These are phyloP conservation scores for Drosophila prosaltans DNA, from an alignment of 1,140 invertebrate species.

Conservation along the genomic window DNA sequence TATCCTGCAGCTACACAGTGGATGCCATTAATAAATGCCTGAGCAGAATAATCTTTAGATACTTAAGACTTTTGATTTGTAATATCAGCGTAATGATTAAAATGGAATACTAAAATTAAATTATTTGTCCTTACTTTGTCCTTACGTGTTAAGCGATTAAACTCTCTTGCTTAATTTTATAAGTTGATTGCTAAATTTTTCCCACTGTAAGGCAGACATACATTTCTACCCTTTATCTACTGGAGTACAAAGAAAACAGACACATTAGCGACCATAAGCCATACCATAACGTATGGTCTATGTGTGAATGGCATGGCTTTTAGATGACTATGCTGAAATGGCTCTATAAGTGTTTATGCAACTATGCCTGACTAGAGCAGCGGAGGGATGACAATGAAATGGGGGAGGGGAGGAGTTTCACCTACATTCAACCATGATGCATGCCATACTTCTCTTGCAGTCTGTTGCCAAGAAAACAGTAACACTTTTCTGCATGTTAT, in stretches of 20 bases:
- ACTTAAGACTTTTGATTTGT: no score
- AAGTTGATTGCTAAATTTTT: neutral
- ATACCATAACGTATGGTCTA: constrained; percentile 26
- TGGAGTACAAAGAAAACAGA: constrained; percentile 73
- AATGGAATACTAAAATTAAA: no score
- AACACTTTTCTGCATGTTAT: constrained; percentile 79
- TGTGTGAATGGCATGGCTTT: constrained; percentile 65
- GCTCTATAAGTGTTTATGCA: constrained; percentile 78
- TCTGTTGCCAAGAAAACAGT: constrained; percentile 73
- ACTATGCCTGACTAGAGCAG: constrained; percentile 42
- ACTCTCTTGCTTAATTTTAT: neutral
- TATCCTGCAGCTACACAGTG: neutral
- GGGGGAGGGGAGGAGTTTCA: constrained; percentile 14
- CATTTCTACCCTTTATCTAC: constrained; percentile 27
- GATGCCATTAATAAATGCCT: neutral
- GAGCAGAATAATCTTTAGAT: no score
- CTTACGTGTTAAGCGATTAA: no score
- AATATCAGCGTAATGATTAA: no score
- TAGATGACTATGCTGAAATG: constrained; percentile 75
- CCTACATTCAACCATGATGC: constrained; percentile 5
- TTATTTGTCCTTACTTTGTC: no score
- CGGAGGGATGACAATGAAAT: neutral
- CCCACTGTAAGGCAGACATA: neutral
- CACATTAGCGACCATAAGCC: constrained; percentile 72
- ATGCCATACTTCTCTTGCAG: constrained; percentile 38